Evolutionary conservation across 1,140 invertebrate species (phyloP).

Genomic region (Drosophila parvula): DNA sequence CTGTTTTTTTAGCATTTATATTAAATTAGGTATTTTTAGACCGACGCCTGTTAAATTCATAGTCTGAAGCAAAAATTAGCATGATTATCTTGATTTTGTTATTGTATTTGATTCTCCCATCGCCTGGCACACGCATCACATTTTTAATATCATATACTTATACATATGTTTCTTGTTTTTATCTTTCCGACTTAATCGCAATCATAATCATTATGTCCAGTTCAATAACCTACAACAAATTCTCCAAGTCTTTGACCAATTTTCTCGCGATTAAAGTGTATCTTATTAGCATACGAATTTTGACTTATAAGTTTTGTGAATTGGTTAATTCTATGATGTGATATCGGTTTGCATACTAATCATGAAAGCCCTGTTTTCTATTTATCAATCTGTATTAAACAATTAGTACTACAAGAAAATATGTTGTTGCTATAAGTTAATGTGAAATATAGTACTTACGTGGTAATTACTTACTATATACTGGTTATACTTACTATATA

Average conservation of each 20-base stretch:
- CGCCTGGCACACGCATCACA: background rate
- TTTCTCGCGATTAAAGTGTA: background rate
- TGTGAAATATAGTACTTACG: too few species aligned
- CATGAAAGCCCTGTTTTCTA: too few species aligned
- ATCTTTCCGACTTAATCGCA: background rate
- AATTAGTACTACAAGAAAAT: background rate
- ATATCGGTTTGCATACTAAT: background rate
- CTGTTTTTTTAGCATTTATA: background rate
- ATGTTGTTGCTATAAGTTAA: too few species aligned
- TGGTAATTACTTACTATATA: too few species aligned
- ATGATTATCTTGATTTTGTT: background rate
- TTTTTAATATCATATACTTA: background rate
- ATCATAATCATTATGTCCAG: conserved; percentile 3
- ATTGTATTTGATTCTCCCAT: background rate
- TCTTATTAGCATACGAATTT: background rate
- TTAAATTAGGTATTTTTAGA: background rate
- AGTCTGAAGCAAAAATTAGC: background rate
- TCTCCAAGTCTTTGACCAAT: background rate
- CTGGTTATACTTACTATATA: too few species aligned
- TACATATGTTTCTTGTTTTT: background rate
- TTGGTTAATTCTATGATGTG: background rate
- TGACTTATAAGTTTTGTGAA: background rate
- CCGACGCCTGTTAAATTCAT: too few species aligned
- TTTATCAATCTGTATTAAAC: background rate
- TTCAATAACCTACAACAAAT: conserved; percentile 6